phyloP scores from a whole-genome alignment of 1,140 invertebrate genomes.

The Danaus melanippus region DNA sequence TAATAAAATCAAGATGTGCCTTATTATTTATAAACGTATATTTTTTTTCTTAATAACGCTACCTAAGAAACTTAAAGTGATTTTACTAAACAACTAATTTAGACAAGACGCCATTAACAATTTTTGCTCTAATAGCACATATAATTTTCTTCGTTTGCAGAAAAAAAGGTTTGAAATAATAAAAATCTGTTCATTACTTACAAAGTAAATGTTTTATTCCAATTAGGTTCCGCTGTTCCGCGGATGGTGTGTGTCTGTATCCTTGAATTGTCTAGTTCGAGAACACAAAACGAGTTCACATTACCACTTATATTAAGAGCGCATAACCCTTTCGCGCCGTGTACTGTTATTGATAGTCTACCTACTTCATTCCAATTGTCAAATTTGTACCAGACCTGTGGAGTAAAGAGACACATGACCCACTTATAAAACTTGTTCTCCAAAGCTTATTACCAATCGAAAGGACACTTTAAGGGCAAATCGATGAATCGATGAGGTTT shows the following conservation, averaged over 20 bases:
- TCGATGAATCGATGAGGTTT: no score
- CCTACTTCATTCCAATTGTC: constrained; percentile 52
- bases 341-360: constrained; percentile 48
- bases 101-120: no score
- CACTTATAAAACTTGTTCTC: no score
- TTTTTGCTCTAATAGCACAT: neutral
- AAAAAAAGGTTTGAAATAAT: neutral
- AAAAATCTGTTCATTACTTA: constrained; percentile 32
- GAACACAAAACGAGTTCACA: constrained; percentile 50
- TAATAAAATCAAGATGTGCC: no score
- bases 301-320: constrained; percentile 47
- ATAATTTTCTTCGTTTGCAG: neutral
- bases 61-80: no score
- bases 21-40: no score
- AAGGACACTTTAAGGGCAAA: no score
- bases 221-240: constrained; percentile 45
- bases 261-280: constrained; percentile 58
- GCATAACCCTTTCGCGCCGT: constrained; percentile 44
- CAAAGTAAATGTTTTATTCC: constrained; percentile 60
- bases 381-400: constrained; percentile 37
- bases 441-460: no score
- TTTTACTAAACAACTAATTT: no score
- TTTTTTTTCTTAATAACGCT: no score
- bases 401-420: no score
- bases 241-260: constrained; percentile 49